These are phyloP conservation scores for Aepyceros melampus DNA, from an alignment of 2,113 vertebrate species.

Conservation along the genomic window DNA sequence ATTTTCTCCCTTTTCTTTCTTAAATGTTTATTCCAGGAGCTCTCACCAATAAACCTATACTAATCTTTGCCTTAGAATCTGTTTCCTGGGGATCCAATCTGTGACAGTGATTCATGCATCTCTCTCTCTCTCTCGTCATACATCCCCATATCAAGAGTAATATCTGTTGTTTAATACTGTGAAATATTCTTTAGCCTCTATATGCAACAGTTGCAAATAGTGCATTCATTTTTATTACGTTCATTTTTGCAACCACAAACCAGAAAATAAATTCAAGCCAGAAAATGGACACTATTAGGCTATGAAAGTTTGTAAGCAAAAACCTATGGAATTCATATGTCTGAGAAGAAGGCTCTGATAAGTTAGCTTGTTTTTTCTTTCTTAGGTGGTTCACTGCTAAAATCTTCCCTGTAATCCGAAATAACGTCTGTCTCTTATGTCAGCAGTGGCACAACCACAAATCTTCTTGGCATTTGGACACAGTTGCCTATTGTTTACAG, in stretches of 20 bases:
- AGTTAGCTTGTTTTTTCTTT: conserved; percentile 9
- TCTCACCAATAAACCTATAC: neutral
- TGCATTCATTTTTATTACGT: neutral
- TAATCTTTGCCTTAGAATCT: conserved; percentile 14
- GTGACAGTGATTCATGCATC: neutral
- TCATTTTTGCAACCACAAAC: neutral
- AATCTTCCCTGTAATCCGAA: neutral
- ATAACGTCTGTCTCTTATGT: neutral
- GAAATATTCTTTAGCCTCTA: neutral
- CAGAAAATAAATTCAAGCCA: neutral
- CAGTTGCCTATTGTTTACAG: conserved; percentile 47
- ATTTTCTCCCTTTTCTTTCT: neutral
- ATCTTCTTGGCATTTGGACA: conserved; percentile 18
- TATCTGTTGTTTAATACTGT: neutral
- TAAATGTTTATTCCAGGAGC: neutral
- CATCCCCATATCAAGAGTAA: neutral
- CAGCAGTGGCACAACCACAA: neutral
- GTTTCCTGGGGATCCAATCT: neutral
- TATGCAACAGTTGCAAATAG: neutral
- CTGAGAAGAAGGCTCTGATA: neutral
- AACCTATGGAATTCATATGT: neutral
- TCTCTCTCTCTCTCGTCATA: neutral
- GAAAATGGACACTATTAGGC: neutral
- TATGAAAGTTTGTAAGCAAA: conserved; percentile 24
- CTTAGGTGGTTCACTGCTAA: neutral